These are phyloP conservation scores for Temnothorax ravouxi DNA, from an alignment of 2,888 invertebrate species.

Conservation along the genomic window DNA sequence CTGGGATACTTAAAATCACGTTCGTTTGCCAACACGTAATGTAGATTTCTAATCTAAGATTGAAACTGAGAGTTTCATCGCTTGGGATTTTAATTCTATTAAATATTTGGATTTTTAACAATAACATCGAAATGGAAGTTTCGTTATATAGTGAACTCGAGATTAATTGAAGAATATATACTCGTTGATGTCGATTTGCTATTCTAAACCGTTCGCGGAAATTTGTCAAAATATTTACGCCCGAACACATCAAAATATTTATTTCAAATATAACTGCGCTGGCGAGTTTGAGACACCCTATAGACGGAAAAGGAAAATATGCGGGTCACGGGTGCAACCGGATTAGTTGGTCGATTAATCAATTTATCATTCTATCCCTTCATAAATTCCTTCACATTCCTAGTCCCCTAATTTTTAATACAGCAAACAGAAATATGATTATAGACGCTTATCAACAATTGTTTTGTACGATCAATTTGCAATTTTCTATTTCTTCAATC, in stretches of 20 bases:
- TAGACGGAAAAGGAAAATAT: neutral
- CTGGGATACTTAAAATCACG: neutral
- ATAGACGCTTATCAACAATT: neutral
- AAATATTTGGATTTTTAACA: neutral
- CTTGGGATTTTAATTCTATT: neutral
- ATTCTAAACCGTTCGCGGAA: neutral
- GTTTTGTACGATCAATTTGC: neutral
- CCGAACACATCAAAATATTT: slow-evolving; percentile 6
- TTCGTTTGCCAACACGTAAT: neutral
- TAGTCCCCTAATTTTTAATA: neutral
- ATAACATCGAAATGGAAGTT: neutral
- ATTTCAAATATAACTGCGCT: neutral
- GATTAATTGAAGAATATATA: slow-evolving; percentile 12
- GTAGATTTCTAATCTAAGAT: neutral
- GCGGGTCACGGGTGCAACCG: neutral
- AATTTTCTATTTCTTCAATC: neutral
- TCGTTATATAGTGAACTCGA: neutral
- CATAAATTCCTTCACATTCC: slow-evolving; percentile 5
- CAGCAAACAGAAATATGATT: neutral
- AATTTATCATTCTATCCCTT: neutral
- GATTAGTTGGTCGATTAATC: neutral
- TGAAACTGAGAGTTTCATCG: neutral
- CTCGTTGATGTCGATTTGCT: neutral
- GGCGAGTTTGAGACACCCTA: neutral
- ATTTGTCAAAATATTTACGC: slow-evolving; percentile 17